Percentiles rank a stretch among this genome's conserved stretches.
phyloP scores from a whole-genome alignment of 2,888 invertebrate genomes.

The Euzophera pinguis region DNA sequence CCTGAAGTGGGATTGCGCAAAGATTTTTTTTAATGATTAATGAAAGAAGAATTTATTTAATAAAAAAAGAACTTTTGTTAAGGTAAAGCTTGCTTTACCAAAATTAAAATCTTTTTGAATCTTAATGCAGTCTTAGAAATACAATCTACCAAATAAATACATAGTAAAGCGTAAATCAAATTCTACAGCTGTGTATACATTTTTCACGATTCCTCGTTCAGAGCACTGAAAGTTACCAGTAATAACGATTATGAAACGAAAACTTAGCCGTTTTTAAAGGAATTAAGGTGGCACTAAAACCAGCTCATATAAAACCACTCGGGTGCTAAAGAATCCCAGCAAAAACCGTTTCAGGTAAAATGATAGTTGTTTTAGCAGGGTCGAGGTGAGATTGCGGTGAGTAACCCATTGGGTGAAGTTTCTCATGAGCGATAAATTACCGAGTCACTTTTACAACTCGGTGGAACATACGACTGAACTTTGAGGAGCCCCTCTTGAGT shows the following conservation, averaged over 20 bases:
- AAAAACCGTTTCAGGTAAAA: constrained; percentile 9
- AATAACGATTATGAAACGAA: neutral
- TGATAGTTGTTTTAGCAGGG: constrained; percentile 28
- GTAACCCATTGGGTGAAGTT: constrained; percentile 56
- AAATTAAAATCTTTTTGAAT: too few species aligned
- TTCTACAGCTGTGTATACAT: too few species aligned
- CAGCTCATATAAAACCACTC: neutral
- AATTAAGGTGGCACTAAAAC: neutral
- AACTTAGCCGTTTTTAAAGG: neutral
- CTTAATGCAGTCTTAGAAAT: too few species aligned
- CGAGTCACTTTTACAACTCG: constrained; percentile 73
- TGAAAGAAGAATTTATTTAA: too few species aligned
- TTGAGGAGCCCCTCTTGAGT: constrained; percentile 35
- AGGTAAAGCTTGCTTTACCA: too few species aligned
- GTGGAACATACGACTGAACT: constrained; percentile 66
- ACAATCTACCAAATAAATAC: too few species aligned
- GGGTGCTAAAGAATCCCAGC: constrained; percentile 4
- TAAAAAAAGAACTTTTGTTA: too few species aligned
- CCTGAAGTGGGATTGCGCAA: too few species aligned
- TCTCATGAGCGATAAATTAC: constrained; percentile 72
- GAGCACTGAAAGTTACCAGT: neutral
- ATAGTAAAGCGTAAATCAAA: too few species aligned
- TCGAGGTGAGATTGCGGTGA: constrained; percentile 58
- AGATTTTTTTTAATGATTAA: too few species aligned
- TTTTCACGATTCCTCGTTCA: too few species aligned